Conservation (phyloP, 1,140 invertebrate species). For the Bursaphelenchus mucronatus region DNA sequence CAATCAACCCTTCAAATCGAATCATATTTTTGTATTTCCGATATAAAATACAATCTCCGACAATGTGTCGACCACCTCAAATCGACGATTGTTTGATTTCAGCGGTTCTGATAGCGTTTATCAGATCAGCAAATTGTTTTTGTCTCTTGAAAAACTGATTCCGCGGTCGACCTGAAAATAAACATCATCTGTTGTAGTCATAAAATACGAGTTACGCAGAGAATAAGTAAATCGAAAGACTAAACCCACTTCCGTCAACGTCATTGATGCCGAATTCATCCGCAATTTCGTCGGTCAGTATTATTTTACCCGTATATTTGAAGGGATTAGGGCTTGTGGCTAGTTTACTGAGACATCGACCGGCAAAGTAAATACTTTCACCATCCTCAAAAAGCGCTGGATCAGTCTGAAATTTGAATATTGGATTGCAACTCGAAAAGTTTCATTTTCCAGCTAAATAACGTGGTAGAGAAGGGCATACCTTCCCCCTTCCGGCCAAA, state of each 20-base stretch:
- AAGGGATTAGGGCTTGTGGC: slow-evolving; percentile 20
- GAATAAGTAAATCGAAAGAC: neutral
- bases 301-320: slow-evolving; percentile 20
- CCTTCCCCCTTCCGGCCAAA: slow-evolving; percentile 18
- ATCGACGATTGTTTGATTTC: neutral
- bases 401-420: slow-evolving; percentile 12
- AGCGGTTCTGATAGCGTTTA: slow-evolving; percentile 10
- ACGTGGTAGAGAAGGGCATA: neutral
- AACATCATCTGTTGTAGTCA: neutral
- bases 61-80: too few relatives aligned
- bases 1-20: too few relatives aligned
- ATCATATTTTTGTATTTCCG: too few relatives aligned
- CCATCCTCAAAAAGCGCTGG: slow-evolving; percentile 16
- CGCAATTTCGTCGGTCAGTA: slow-evolving; percentile 20
- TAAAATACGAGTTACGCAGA: neutral
- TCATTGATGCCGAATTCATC: slow-evolving; percentile 22
- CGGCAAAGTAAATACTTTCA: slow-evolving; percentile 30
- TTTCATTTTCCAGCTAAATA: neutral
- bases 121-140: neutral
- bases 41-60: too few relatives aligned
- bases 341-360: slow-evolving; percentile 19
- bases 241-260: slow-evolving; percentile 17
- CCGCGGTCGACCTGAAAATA: slow-evolving; percentile 4
- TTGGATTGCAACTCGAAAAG: too few relatives aligned
- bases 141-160: too few relatives aligned